Evolutionary conservation across 2,888 invertebrate genomes (phyloP), one percentile per base, ranked within the genome.

Genomic region (Perdita meconis): DNA sequence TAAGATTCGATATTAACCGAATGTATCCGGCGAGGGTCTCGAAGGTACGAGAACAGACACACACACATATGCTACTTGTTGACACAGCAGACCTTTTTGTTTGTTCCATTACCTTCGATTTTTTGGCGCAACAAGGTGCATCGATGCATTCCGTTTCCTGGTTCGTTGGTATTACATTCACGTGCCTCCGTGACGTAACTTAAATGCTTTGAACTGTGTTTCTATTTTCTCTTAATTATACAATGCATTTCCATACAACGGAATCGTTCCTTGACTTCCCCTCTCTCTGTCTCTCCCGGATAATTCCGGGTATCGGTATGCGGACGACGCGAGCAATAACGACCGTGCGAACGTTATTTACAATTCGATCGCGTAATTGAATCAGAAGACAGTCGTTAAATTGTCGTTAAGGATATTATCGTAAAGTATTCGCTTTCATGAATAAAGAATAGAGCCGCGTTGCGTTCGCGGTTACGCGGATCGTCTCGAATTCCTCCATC

Each of bases 11-110:
- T 19, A 44, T 56, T 72, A 51, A 69, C 74, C 71, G 75, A 79
- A 79, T 79, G 80, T 71, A 75, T 75, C 67, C 71, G 44, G 36
- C 79, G 59, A 75, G 75, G 60, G 59, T 74, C 53, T 57, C 70
- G 74, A 79, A 80, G 79, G 80, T 80, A 74, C 70, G 79, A 69
- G 40, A 61, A 59, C 22, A 47, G 26, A 47, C 36, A 53, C 30
- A 47, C 50, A 5, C 38, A 30, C 63, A 63, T 30, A 26, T 38
- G 26, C 10, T n/a, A 44, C 50, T 12, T 47, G 30, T 34, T 26
- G 13, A 16, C 24, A 10, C 10, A 13, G 13, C 2, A n/a, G 47
- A 19, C 24, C 8, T 13, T 19, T 22, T 30, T 30, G 6, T 5
- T 56, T 44, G 12, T 44, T 44, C 24, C 8, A 5, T 34, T 59